Evolutionary conservation across 2,888 invertebrate genomes (phyloP), one percentile per base, ranked within the genome.

Genomic region (Volucella zonaria): DNA sequence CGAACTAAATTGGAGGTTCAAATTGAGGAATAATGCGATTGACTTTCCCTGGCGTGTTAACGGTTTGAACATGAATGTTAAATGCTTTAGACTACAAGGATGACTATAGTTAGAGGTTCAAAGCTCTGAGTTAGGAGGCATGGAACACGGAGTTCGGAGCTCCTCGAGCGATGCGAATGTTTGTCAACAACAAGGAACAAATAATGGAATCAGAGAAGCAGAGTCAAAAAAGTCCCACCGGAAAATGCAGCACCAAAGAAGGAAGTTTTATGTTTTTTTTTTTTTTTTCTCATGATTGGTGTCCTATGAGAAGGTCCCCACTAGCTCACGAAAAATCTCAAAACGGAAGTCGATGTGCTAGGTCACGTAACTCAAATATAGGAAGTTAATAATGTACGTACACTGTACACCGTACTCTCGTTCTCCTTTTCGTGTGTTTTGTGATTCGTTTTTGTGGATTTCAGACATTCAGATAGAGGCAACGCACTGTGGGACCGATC

Each of bases 321-420:
- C 31, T 12, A 3, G 47, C 49, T 71, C 47, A n/a, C 52, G 40
- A 70, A 75, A 71, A 80, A 56, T 83, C 71, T 70, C 47, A 67
- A 77, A 81, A 68, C 75, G 85, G 81, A 85, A 81, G 81, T 62
- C 85, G 62, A 81, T 81, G 85, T 85, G 85, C 81, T 81, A 77
- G 85, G 85, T 85, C 85, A 85, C 85, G 85, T 80, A 85, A 62
- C 85, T 81, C 81, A 85, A 85, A 85, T 85, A 81, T 77, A 81
- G 85, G 81, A 85, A 85, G 85, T 85, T 85, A 81, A 77, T 85
- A 85, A 85, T 73, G 71, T 81, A 76, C 81, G 73, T 81, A 71
- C 70, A 64, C 56, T 66, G 18, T 66, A 73, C 49, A 71, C 42
- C 49, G 10, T 51, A 31, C 58, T 67, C 61, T 68, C 40, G 23